These are phyloP conservation scores for Mimumesa dahlbomi DNA, from an alignment of 2,888 invertebrate genomes.

Conservation along the genomic window DNA sequence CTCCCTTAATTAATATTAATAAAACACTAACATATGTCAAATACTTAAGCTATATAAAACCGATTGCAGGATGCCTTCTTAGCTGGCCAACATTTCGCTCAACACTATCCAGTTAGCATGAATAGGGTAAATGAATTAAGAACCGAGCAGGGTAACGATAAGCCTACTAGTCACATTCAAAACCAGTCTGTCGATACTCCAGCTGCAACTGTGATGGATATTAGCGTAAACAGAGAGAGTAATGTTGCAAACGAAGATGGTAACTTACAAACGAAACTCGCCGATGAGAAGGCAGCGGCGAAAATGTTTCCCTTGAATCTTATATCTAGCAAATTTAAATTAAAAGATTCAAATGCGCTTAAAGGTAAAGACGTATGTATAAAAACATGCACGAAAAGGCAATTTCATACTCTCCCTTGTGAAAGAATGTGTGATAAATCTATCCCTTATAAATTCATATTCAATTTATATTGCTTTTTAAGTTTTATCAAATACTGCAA, in stretches of 20 bases:
- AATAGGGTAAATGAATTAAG: slow-evolving; percentile 78
- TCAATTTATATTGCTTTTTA: too few relatives aligned
- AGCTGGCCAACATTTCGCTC: slow-evolving; percentile 89
- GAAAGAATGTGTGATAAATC: too few relatives aligned
- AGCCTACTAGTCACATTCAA: slow-evolving; percentile 17
- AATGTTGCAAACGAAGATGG: slow-evolving; percentile 11
- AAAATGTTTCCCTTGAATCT: slow-evolving; percentile 75
- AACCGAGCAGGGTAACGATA: slow-evolving; percentile 25
- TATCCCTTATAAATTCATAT: too few relatives aligned
- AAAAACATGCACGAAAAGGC: too few relatives aligned
- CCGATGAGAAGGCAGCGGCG: slow-evolving; percentile 75
- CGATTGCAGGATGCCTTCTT: slow-evolving; percentile 80
- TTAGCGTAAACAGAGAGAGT: slow-evolving; percentile 1
- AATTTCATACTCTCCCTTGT: too few relatives aligned
- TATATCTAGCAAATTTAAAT: slow-evolving; percentile 73
- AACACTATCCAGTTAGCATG: slow-evolving; percentile 83
- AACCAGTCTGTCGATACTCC: too few relatives aligned
- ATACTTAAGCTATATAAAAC: too few relatives aligned
- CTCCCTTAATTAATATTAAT: too few relatives aligned
- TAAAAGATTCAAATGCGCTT: slow-evolving; percentile 64
- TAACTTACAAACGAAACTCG: slow-evolving; percentile 51
- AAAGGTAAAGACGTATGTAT: too few relatives aligned
- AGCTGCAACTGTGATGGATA: slow-evolving; percentile 27
- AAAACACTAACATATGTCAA: too few relatives aligned
- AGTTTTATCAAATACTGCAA: too few relatives aligned